These are phyloP conservation scores for Arizona elegans DNA, from an alignment of 2,113 vertebrate genomes.

Conservation along the genomic window DNA sequence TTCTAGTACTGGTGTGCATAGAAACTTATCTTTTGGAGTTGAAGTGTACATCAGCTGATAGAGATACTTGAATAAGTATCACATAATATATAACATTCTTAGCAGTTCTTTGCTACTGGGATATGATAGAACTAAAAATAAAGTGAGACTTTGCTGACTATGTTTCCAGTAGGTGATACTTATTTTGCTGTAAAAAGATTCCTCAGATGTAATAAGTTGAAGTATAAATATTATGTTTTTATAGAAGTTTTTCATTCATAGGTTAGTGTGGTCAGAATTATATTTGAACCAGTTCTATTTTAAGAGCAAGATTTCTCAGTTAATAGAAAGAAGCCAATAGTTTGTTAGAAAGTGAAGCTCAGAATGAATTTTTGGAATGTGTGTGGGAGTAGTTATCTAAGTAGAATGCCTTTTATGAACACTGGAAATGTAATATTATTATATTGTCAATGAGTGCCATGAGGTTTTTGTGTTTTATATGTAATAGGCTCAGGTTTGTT, in stretches of 20 bases:
- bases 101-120: too few relatives aligned
- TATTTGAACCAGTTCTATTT: constrained; percentile 20
- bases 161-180: neutral
- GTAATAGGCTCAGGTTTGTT: constrained; percentile 19
- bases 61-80: neutral
- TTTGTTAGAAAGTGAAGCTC: constrained; percentile 52
- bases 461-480: constrained; percentile 22
- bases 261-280: constrained; percentile 9
- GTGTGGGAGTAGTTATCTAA: constrained; percentile 52
- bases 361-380: constrained; percentile 52
- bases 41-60: neutral
- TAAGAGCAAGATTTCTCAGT: constrained; percentile 42
- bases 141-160: neutral
- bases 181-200: neutral
- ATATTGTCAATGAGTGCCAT: constrained; percentile 9
- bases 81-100: neutral
- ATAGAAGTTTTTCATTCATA: neutral
- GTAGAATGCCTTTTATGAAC: constrained; percentile 21
- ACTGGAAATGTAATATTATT: constrained; percentile 31
- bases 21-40: neutral
- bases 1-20: too few relatives aligned
- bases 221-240: neutral
- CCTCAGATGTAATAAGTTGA: neutral
- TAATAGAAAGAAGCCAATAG: constrained; percentile 44
- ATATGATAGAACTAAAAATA: neutral